Evolutionary conservation across 2,113 vertebrate species (phyloP).

Genomic region (Riparia riparia): DNA sequence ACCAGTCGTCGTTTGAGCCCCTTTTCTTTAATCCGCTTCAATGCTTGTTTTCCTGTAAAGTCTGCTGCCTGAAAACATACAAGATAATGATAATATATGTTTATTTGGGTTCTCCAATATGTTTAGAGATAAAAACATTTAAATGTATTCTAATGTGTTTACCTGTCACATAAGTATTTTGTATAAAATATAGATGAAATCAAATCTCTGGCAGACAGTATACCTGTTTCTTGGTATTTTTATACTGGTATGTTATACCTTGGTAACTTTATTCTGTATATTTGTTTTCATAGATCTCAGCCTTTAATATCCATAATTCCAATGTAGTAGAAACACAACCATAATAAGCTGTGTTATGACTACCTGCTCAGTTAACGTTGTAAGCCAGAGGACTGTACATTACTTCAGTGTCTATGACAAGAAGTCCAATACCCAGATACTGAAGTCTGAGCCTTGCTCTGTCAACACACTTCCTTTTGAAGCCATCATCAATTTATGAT

Average conservation of each 20-base stretch:
- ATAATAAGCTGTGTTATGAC: background rate
- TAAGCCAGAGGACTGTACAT: background rate
- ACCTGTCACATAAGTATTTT: slow-evolving; percentile 36
- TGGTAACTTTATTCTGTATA: background rate
- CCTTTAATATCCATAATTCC: background rate
- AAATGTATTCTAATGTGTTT: slow-evolving; percentile 57
- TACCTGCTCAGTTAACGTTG: background rate
- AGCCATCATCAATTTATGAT: background rate
- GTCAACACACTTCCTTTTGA: background rate
- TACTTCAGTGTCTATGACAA: background rate
- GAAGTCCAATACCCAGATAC: background rate
- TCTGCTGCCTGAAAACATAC: slow-evolving; percentile 83
- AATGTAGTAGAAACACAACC: background rate
- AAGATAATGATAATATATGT: slow-evolving; percentile 63
- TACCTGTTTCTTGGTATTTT: background rate
- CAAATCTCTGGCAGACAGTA: slow-evolving; percentile 22
- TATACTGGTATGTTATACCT: background rate
- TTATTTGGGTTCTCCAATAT: slow-evolving; percentile 16
- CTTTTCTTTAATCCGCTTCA: slow-evolving; percentile 89
- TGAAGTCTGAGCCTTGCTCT: background rate
- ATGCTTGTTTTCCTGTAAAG: slow-evolving; percentile 92
- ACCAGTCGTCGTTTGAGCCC: slow-evolving; percentile 89
- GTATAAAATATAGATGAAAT: slow-evolving; percentile 61
- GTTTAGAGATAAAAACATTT: slow-evolving; percentile 53
- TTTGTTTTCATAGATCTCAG: background rate